Conservation (phyloP, 2,888 invertebrate species). For the Ormyrus nitidulus region DNA sequence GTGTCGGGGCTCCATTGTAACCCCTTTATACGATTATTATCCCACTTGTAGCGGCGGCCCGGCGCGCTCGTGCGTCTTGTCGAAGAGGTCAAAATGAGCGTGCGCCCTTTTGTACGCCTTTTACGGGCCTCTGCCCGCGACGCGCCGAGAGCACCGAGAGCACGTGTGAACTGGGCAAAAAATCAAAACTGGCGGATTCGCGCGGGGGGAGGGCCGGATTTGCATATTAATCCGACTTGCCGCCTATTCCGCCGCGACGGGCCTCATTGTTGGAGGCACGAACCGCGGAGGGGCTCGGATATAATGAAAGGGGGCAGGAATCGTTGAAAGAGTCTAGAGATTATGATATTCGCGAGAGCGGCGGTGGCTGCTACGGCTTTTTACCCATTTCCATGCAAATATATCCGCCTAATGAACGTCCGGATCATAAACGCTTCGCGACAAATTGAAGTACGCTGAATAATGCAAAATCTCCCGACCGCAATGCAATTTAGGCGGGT, state of each 20-base stretch:
- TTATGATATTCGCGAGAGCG: conserved; percentile 45
- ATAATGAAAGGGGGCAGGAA: conserved; percentile 52
- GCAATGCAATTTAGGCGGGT: conserved; percentile 11
- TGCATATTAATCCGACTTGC: conserved; percentile 73
- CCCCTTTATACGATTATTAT: conserved; percentile 74
- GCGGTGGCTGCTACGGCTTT: too few relatives aligned
- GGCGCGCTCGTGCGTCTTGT: conserved; percentile 59
- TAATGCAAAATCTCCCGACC: conserved; percentile 19
- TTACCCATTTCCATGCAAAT: too few relatives aligned
- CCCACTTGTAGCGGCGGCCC: conserved; percentile 67
- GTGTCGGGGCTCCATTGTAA: conserved; percentile 70
- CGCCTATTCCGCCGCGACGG: conserved; percentile 68
- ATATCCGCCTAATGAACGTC: too few relatives aligned
- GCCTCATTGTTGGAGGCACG: conserved; percentile 43
- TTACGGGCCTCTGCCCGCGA: conserved; percentile 3
- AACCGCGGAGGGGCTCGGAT: conserved; percentile 25
- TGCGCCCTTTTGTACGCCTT: conserved; percentile 27
- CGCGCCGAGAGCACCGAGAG: background rate
- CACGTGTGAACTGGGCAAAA: conserved; percentile 24
- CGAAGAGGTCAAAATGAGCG: conserved; percentile 52
- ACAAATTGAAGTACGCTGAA: background rate
- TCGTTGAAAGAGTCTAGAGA: conserved; percentile 6
- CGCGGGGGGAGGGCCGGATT: conserved; percentile 59
- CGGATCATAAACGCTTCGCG: too few relatives aligned
- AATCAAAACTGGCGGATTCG: background rate